Conservation (phyloP, 1,140 invertebrate species). For the Cyclargus thomasi region DNA sequence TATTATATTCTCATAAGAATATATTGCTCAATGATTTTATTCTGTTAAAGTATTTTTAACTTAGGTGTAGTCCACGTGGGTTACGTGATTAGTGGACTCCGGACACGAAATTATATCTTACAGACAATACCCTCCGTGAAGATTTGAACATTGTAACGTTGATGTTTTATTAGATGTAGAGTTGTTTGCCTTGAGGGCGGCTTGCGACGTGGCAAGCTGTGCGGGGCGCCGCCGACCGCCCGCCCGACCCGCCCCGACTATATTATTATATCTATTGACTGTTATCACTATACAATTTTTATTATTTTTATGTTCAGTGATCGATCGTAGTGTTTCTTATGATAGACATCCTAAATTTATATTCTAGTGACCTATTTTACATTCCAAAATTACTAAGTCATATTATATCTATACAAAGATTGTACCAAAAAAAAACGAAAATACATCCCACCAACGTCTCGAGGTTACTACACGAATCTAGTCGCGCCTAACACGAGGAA, state of each 20-base stretch:
- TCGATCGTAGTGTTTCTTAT: constrained; percentile 16
- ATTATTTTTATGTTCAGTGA: constrained; percentile 18
- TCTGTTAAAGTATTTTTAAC: constrained; percentile 70
- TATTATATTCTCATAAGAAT: constrained; percentile 71
- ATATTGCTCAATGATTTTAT: constrained; percentile 74
- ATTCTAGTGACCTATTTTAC: constrained; percentile 15
- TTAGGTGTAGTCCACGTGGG: constrained; percentile 60
- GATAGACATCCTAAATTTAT: constrained; percentile 17
- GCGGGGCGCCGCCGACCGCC: constrained; percentile 48
- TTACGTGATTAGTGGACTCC: constrained; percentile 53
- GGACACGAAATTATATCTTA: constrained; percentile 66
- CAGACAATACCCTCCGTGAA: constrained; percentile 73
- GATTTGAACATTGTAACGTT: constrained; percentile 61
- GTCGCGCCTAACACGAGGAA: constrained; percentile 18
- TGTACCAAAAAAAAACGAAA: constrained; percentile 14
- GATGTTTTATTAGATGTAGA: constrained; percentile 68
- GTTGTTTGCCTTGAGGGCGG: constrained; percentile 63
- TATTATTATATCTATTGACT: background rate
- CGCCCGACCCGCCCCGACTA: constrained; percentile 4
- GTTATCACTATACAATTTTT: constrained; percentile 1
- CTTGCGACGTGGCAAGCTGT: constrained; percentile 49
- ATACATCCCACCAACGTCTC: constrained; percentile 7
- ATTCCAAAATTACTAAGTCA: constrained; percentile 18
- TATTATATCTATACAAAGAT: constrained; percentile 16
- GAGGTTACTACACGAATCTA: constrained; percentile 17